Evolutionary conservation across 2,797 vertebrate genomes (phyloP).

Genomic region (Erethizon dorsatum): DNA sequence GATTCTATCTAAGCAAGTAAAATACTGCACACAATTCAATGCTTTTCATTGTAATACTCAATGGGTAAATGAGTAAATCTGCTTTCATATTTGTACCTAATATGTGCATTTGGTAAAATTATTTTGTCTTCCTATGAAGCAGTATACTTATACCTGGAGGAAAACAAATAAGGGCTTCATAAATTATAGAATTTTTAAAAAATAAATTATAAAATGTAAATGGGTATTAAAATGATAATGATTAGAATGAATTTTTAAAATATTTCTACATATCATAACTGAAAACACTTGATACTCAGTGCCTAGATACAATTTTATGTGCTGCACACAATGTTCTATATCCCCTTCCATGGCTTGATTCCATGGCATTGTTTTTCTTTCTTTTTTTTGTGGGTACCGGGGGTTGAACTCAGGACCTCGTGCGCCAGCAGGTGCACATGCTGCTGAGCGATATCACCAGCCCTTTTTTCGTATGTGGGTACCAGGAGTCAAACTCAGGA

Average conservation of each 20-base stretch:
- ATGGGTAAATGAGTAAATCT: neutral
- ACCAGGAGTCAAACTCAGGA: too few species aligned
- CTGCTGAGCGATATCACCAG: too few species aligned
- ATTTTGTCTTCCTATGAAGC: neutral
- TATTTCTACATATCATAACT: neutral
- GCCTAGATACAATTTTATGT: neutral
- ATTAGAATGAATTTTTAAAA: neutral
- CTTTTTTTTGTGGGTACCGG: too few species aligned
- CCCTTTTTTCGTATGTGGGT: too few species aligned
- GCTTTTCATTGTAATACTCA: slow-evolving; percentile 37
- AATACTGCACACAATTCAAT: slow-evolving; percentile 24
- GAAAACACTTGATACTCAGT: neutral
- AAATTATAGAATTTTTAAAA: neutral
- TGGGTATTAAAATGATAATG: neutral
- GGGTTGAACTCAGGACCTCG: too few species aligned
- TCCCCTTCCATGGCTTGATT: neutral
- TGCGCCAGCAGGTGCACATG: too few species aligned
- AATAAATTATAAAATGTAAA: neutral
- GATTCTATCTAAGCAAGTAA: slow-evolving; percentile 42
- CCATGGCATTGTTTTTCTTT: neutral
- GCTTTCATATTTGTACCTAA: neutral
- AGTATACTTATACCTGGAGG: neutral
- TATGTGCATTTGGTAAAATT: neutral
- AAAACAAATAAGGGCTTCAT: neutral
- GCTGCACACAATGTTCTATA: neutral